A percentile compares a stretch with the other conserved stretches of the same genome.
phyloP scores from a whole-genome alignment of 2,113 vertebrate species.

The Sus scrofa region T2T-Sscrofa CM000824.6:156832001-156832500 shows the following conservation, averaged over 20 bases:
- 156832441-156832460: not conserved
- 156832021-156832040: not conserved
- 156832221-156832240: not conserved
- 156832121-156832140: not conserved
- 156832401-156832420: fast-evolving
- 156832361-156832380: not conserved
- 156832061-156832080: not conserved
- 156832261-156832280: not conserved
- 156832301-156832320: not conserved
- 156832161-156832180: not conserved
- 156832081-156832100: not conserved
- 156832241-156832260: fast-evolving
- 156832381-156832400: not conserved
- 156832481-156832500: not conserved
- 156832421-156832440: not conserved
- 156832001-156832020: not conserved
- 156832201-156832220: not conserved
- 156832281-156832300: not conserved
- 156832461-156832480: not conserved
- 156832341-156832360: not conserved
- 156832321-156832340: not conserved
- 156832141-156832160: not conserved
- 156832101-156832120: not conserved
- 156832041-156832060: not conserved
- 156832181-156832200: not conserved